Percentiles rank a stretch among this genome's conserved stretches.
phyloP scores from a whole-genome alignment of 2,888 invertebrate genomes.

The Odontocolon sp. region DNA sequence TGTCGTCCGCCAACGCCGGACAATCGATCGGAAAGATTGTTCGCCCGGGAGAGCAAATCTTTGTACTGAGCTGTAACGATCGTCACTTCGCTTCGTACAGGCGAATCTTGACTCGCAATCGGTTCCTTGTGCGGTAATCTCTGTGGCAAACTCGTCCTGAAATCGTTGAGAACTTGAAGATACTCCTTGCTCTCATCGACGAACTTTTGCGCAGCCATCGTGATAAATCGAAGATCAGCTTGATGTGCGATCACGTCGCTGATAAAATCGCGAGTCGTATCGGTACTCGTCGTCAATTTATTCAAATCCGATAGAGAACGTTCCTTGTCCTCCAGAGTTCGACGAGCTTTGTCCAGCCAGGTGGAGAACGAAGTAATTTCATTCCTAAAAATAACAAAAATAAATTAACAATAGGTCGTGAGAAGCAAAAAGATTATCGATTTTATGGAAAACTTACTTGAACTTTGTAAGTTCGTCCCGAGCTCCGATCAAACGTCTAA shows the following conservation, averaged over 20 bases:
- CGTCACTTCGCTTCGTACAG: slow-evolving; percentile 90
- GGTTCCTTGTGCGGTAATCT: slow-evolving; percentile 91
- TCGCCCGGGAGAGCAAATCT: slow-evolving; percentile 91
- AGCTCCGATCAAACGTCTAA: slow-evolving; percentile 89
- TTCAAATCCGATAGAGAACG: slow-evolving; percentile 89
- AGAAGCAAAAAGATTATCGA: not conserved
- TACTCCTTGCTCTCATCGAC: slow-evolving; percentile 97
- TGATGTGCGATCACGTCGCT: slow-evolving; percentile 97
- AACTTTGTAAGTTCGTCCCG: slow-evolving; percentile 95
- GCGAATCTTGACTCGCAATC: slow-evolving; percentile 86
- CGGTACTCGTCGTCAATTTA: slow-evolving; percentile 87
- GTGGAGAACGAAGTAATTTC: slow-evolving; percentile 91
- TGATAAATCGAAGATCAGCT: slow-evolving; percentile 96
- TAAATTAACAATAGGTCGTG: not conserved
- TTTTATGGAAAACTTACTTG: slow-evolving; percentile 80
- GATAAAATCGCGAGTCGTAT: slow-evolving; percentile 93
- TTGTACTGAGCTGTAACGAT: slow-evolving; percentile 90
- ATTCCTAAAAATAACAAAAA: slow-evolving; percentile 82
- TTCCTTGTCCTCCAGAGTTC: slow-evolving; percentile 92
- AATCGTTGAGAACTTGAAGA: slow-evolving; percentile 91
- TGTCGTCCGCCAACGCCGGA: slow-evolving; percentile 90
- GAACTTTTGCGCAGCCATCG: slow-evolving; percentile 98
- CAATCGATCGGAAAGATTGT: slow-evolving; percentile 90
- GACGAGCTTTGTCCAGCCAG: slow-evolving; percentile 92
- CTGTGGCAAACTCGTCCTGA: slow-evolving; percentile 91